Conservation (phyloP, 2,113 vertebrate genomes). For the Embiotoca jacksoni region DNA sequence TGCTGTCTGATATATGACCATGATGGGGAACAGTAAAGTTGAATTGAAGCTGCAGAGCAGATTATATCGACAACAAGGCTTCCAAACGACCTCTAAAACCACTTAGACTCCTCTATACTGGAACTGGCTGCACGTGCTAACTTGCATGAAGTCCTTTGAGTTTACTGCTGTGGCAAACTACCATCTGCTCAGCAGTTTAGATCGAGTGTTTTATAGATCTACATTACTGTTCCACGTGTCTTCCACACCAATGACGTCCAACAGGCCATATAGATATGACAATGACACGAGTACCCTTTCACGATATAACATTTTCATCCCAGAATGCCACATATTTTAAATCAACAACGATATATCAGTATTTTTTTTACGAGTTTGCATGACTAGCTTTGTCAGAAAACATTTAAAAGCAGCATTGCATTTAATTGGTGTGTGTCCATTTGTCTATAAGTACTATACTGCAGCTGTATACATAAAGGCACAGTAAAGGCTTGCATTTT, state of each 20-base stretch:
- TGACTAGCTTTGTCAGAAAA: conserved; percentile 23
- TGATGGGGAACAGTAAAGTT: conserved; percentile 12
- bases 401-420: conserved; percentile 10
- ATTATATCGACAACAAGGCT: conserved; percentile 18
- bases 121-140: neutral
- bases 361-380: conserved; percentile 45
- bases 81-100: conserved; percentile 27
- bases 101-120: neutral
- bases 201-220: neutral
- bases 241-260: conserved; percentile 3
- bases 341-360: conserved; percentile 31
- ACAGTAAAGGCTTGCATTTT: conserved; percentile 7
- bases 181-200: neutral
- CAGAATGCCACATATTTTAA: neutral
- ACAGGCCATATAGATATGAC: neutral
- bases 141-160: neutral
- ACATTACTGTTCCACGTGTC: neutral
- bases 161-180: conserved; percentile 4
- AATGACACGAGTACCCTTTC: conserved; percentile 25
- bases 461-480: neutral
- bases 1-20: conserved; percentile 12
- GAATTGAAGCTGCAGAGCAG: conserved; percentile 25
- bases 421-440: neutral
- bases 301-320: conserved; percentile 30
- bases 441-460: neutral